phyloP scores from a whole-genome alignment of 1,140 invertebrate genomes.

The Cataglyphis hispanica region DNA sequence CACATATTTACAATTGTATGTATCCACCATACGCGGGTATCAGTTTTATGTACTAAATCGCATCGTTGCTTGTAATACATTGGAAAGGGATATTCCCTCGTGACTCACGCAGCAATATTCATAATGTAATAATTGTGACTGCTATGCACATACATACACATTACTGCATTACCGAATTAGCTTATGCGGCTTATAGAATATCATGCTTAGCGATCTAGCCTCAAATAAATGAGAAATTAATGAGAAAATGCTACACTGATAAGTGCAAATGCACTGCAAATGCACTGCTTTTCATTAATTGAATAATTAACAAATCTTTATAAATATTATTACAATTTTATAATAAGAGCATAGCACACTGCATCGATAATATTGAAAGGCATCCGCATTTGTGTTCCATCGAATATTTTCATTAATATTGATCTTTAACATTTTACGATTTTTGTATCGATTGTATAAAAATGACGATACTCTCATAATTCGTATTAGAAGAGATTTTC shows the following conservation, averaged over 20 bases:
- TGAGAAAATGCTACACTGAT: background rate
- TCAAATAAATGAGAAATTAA: background rate
- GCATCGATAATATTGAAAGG: background rate
- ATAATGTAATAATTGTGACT: conserved; percentile 45
- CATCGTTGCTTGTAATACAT: background rate
- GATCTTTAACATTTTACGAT: background rate
- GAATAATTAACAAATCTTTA: background rate
- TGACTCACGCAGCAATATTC: conserved; percentile 9
- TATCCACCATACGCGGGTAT: background rate
- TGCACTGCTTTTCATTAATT: background rate
- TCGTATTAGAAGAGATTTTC: conserved; percentile 9
- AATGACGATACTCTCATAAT: conserved; percentile 2
- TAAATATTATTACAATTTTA: background rate
- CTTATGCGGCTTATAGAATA: conserved; percentile 19
- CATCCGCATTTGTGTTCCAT: no score
- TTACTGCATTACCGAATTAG: conserved; percentile 1
- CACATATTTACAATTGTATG: conserved; percentile 39
- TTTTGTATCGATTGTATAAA: background rate
- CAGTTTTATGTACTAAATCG: conserved; percentile 44
- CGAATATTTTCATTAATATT: background rate
- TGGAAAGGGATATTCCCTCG: conserved; percentile 8
- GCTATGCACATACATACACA: background rate
- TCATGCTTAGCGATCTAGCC: background rate
- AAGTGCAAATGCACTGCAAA: background rate
- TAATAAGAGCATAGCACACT: background rate